These are phyloP conservation scores for Siphonodentalium dalli DNA, from an alignment of 2,888 invertebrate genomes.

Conservation along the genomic window DNA sequence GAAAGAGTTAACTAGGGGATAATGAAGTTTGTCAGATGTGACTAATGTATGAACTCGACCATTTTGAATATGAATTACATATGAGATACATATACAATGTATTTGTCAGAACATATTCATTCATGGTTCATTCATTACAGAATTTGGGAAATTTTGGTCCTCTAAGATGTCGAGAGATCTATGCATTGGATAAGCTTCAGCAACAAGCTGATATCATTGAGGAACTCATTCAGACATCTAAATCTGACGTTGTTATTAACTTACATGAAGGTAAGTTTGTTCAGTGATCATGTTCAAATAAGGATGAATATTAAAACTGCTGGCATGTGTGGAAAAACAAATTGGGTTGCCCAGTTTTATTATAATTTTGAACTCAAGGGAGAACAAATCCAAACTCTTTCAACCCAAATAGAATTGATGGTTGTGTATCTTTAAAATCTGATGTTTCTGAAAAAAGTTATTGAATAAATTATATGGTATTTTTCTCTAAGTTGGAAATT, in stretches of 20 bases:
- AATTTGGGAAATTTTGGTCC: slow-evolving; percentile 67
- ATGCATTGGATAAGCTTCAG: slow-evolving; percentile 66
- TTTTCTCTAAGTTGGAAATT: too few species aligned
- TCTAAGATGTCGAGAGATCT: slow-evolving; percentile 66
- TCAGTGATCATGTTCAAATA: too few species aligned
- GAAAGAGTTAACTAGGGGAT: not conserved
- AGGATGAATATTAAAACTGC: too few species aligned
- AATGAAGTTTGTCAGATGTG: not conserved
- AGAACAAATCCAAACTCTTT: too few species aligned
- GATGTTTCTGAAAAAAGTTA: too few species aligned
- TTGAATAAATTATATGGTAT: too few species aligned
- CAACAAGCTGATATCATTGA: slow-evolving; percentile 67
- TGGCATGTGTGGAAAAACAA: too few species aligned
- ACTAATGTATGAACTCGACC: not conserved
- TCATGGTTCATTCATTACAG: slow-evolving; percentile 38
- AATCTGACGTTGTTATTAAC: slow-evolving; percentile 49
- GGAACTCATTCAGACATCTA: slow-evolving; percentile 62
- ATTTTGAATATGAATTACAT: not conserved
- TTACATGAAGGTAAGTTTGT: slow-evolving; percentile 50
- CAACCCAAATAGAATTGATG: too few species aligned
- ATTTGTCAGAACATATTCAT: not conserved
- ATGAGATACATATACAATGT: too few species aligned
- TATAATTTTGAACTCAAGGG: too few species aligned
- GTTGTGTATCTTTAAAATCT: too few species aligned
- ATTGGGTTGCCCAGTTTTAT: too few species aligned